phyloP scores from a whole-genome alignment of 1,140 invertebrate species.

The Bombus turneri region DNA sequence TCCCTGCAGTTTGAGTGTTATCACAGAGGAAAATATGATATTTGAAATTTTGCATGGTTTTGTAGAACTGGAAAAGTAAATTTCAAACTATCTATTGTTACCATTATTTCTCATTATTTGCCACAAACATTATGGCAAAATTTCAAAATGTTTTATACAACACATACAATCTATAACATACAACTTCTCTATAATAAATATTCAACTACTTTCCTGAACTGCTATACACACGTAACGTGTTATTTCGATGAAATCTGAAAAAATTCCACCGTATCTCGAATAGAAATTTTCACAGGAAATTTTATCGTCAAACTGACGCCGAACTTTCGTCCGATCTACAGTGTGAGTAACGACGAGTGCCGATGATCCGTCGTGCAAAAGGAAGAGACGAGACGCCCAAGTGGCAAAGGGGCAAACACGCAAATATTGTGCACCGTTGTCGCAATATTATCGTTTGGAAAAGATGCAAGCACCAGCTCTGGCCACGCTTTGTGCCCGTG shows the following conservation, averaged over 20 bases:
- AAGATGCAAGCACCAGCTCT: constrained; percentile 37
- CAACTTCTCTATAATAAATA: too few species aligned
- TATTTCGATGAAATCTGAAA: too few species aligned
- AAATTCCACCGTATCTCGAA: not conserved
- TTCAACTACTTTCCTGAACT: too few species aligned
- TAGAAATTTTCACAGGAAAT: not conserved
- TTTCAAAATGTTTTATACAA: too few species aligned
- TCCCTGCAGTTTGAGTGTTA: not conserved
- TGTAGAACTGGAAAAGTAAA: too few species aligned
- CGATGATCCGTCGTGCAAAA: not conserved
- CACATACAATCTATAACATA: too few species aligned
- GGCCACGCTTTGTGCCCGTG: constrained; percentile 23
- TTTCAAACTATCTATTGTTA: too few species aligned
- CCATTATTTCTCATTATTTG: too few species aligned
- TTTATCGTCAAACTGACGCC: not conserved
- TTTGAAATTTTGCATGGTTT: not conserved
- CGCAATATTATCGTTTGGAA: constrained; percentile 69
- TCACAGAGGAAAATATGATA: not conserved
- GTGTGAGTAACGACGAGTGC: not conserved
- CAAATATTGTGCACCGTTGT: constrained; percentile 68
- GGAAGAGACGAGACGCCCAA: not conserved
- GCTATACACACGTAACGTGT: too few species aligned
- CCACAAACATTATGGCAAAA: too few species aligned
- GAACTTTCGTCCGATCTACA: not conserved
- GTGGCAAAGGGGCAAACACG: constrained; percentile 45